Conservation (phyloP, 1,140 invertebrate genomes). For the Drosophila rufa region DNA sequence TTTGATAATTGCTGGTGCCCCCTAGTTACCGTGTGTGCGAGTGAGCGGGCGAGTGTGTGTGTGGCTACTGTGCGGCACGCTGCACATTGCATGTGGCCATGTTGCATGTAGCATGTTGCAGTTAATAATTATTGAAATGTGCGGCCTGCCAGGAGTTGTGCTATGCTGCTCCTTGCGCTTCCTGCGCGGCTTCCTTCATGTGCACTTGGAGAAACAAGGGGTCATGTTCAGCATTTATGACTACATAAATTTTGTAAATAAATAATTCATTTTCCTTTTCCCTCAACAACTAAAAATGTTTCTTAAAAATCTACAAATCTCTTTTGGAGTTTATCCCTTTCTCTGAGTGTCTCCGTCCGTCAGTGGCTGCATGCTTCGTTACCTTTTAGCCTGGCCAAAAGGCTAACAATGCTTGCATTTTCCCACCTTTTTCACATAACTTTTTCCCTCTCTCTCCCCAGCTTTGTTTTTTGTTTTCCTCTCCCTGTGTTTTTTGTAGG, state of each 20-base stretch:
- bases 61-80: slow-evolving; percentile 69
- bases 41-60: slow-evolving; percentile 7
- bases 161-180: slow-evolving; percentile 79
- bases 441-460: slow-evolving; percentile 59
- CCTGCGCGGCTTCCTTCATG: slow-evolving; percentile 73
- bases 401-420: slow-evolving; percentile 83
- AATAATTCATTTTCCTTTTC: too few species aligned
- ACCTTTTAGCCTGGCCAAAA: slow-evolving; percentile 69
- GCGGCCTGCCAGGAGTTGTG: slow-evolving; percentile 78
- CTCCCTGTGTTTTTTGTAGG: slow-evolving; percentile 21
- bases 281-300: background rate
- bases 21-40: slow-evolving; percentile 25
- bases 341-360: slow-evolving; percentile 21
- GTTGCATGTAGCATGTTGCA: slow-evolving; percentile 82
- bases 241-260: too few species aligned
- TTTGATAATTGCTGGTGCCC: slow-evolving; percentile 78
- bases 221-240: background rate
- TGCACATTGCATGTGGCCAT: slow-evolving; percentile 63
- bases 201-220: background rate
- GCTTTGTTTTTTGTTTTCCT: slow-evolving; percentile 34
- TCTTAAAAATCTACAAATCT: too few species aligned
- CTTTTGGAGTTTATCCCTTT: background rate
- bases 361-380: slow-evolving; percentile 80
- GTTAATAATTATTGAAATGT: slow-evolving; percentile 84
- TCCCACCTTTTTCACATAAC: slow-evolving; percentile 83